Evolutionary conservation across 2,797 vertebrate genomes (phyloP).

Genomic region (Liparis tanakae): DNA sequence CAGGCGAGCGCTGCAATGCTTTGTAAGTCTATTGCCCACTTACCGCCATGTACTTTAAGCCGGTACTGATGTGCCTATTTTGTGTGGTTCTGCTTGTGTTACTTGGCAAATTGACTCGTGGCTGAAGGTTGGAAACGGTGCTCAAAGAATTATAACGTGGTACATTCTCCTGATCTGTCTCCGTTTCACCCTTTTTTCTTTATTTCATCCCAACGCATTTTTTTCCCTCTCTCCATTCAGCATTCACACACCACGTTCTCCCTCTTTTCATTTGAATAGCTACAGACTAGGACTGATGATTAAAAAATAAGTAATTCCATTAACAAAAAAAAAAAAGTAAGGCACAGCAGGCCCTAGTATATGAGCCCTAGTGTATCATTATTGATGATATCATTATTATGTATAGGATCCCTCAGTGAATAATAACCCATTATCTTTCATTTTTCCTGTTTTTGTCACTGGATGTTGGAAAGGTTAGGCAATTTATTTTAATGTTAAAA

Average conservation of each 20-base stretch:
- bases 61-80: conserved; percentile 78
- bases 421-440: conserved; percentile 87
- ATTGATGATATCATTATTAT: conserved; percentile 88
- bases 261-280: conserved; percentile 54
- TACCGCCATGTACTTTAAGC: conserved; percentile 81
- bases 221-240: conserved; percentile 18
- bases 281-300: conserved; percentile 75
- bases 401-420: conserved; percentile 84
- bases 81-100: conserved; percentile 79
- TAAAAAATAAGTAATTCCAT: conserved; percentile 82
- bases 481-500: conserved; percentile 88
- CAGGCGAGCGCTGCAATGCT: conserved; percentile 81
- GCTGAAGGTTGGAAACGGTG: conserved; percentile 72
- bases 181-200: conserved; percentile 25
- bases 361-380: conserved; percentile 72
- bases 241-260: conserved; percentile 5
- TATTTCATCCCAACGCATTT: conserved; percentile 28
- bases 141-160: conserved; percentile 68
- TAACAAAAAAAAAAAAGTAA: conserved; percentile 31
- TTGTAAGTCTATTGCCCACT: conserved; percentile 85
- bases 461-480: conserved; percentile 87
- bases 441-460: conserved; percentile 87
- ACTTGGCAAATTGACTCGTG: conserved; percentile 81
- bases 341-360: conserved; percentile 70
- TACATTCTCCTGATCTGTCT: conserved; percentile 56